Percentiles rank a stretch among this genome's conserved stretches.
Conservation (phyloP, 2,888 invertebrate species). For the Dasysyrphus albostriatus region DNA sequence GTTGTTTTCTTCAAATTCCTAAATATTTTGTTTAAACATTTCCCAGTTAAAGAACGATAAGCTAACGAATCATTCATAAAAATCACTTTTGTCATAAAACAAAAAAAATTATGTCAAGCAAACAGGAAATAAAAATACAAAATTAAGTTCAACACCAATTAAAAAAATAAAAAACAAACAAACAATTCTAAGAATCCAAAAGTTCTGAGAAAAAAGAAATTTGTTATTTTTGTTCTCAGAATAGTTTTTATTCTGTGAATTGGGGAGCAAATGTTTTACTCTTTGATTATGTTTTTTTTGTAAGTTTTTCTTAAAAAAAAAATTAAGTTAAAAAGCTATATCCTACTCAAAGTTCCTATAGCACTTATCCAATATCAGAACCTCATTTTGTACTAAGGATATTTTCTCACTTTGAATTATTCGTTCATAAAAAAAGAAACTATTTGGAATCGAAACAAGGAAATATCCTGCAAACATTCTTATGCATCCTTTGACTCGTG, state of each 20-base stretch:
- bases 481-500: slow-evolving; percentile 62
- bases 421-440: slow-evolving; percentile 19
- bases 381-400: not conserved
- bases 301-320: not conserved
- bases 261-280: not conserved
- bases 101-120: not conserved
- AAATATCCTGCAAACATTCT: slow-evolving; percentile 61
- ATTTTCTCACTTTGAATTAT: not conserved
- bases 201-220: no score
- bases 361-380: not conserved
- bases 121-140: not conserved
- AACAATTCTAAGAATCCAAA: no score
- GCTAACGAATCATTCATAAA: no score
- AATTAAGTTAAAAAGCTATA: not conserved
- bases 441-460: slow-evolving; percentile 42
- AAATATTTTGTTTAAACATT: no score
- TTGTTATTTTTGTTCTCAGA: no score
- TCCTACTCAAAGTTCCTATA: not conserved
- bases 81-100: no score
- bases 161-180: no score
- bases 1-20: no score
- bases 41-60: no score
- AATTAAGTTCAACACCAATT: no score
- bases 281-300: not conserved
- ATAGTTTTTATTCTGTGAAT: not conserved